Percentiles rank a stretch among this genome's conserved stretches.
These are phyloP conservation scores for Amphiprion ocellaris DNA, from an alignment of 2,113 vertebrate genomes.

Conservation along the genomic window DNA sequence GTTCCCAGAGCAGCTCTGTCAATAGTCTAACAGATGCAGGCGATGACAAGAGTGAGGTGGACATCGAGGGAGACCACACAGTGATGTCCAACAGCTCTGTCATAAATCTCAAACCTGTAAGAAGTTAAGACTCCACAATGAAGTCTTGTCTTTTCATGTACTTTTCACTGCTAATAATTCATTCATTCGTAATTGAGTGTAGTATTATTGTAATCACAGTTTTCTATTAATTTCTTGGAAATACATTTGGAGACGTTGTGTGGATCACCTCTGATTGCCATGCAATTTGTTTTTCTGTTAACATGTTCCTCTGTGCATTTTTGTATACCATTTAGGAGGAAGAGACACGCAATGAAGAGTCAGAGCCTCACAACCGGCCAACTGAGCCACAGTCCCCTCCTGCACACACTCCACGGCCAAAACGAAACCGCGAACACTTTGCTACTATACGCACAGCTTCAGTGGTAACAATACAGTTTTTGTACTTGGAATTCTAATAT, in stretches of 20 bases:
- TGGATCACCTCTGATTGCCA: not conserved
- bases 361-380: conserved; percentile 87
- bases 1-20: conserved; percentile 99
- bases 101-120: conserved; percentile 95
- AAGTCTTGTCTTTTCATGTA: not conserved
- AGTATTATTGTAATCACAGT: not conserved
- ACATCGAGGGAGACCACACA: conserved; percentile 96
- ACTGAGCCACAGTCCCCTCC: conserved; percentile 92
- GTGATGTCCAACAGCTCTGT: conserved; percentile 99
- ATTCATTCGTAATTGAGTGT: not conserved
- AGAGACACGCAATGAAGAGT: conserved; percentile 89
- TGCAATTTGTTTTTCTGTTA: conserved; percentile 3
- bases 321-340: conserved; percentile 86
- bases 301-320: not conserved
- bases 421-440: conserved; percentile 98
- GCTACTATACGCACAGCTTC: conserved; percentile 98
- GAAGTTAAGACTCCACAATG: conserved; percentile 23
- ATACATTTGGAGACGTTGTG: not conserved
- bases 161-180: not conserved
- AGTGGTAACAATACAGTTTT: conserved; percentile 84
- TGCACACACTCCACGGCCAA: conserved; percentile 91
- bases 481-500: not conserved
- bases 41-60: conserved; percentile 96
- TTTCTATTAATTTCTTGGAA: not conserved
- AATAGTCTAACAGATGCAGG: conserved; percentile 97